phyloP scores from a whole-genome alignment of 2,797 vertebrate genomes.

The Hirundo rustica region DNA sequence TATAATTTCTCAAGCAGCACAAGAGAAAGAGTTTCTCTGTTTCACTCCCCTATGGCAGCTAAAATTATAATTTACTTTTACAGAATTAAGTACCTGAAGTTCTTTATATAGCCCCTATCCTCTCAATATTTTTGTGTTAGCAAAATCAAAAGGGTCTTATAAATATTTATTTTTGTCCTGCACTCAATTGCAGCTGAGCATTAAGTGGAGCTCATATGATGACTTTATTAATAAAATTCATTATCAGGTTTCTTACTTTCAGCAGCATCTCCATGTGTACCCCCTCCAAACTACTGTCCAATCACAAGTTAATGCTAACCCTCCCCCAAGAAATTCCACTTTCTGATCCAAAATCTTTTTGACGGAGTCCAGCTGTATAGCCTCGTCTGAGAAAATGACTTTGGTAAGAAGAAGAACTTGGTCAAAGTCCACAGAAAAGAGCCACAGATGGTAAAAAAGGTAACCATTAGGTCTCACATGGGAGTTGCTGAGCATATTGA shows the following conservation, averaged over 20 bases:
- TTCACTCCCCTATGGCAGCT: not conserved
- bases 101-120: not conserved
- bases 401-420: not conserved
- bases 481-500: not conserved
- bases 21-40: not conserved
- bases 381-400: fast-evolving
- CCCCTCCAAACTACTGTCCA: not conserved
- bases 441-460: not conserved
- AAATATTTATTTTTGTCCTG: not conserved
- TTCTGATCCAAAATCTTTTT: not conserved
- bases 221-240: not conserved
- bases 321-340: not conserved
- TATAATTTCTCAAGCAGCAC: not conserved
- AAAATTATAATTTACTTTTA: not conserved
- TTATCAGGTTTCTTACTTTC: not conserved
- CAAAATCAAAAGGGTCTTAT: not conserved
- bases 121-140: not conserved
- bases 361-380: not conserved
- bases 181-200: not conserved
- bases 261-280: not conserved
- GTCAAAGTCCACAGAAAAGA: not conserved
- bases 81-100: not conserved
- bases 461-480: not conserved
- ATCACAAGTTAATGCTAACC: not conserved
- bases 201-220: not conserved